Conservation (phyloP, 2,797 vertebrate genomes). For the Garrulus glandarius region DNA sequence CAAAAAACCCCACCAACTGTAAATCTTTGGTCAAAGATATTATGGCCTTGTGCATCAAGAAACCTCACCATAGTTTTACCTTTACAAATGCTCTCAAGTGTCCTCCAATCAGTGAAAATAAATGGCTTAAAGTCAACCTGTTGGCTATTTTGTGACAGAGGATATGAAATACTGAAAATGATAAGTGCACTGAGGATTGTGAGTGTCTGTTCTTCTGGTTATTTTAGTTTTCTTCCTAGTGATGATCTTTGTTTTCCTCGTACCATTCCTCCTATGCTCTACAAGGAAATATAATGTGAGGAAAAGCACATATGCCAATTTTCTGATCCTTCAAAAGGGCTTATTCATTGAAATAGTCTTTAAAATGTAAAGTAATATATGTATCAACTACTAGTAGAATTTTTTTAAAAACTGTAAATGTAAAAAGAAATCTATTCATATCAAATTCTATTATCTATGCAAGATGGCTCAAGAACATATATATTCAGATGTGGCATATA, state of each 20-base stretch:
- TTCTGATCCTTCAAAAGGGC: neutral
- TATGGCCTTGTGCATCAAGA: neutral
- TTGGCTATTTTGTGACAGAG: neutral
- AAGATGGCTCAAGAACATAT: neutral
- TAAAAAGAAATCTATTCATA: neutral
- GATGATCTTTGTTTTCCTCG: neutral
- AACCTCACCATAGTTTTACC: neutral
- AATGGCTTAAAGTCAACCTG: neutral
- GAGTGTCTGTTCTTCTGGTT: neutral
- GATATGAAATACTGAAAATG: neutral
- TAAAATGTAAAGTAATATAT: neutral
- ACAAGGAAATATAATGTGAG: fast-evolving
- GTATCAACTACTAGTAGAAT: neutral
- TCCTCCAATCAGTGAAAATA: neutral
- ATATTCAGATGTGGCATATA: neutral
- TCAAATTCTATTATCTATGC: neutral
- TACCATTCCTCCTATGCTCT: neutral
- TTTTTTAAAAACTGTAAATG: neutral
- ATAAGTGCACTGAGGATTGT: neutral
- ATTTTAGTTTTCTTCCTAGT: neutral
- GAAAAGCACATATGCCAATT: neutral
- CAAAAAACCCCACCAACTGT: fast-evolving
- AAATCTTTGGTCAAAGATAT: neutral
- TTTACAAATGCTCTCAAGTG: neutral
- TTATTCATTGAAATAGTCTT: neutral